Base-by-base conservation (phyloP, 2,888 invertebrate genomes). In the Lycophotia porphyrea region DNA sequence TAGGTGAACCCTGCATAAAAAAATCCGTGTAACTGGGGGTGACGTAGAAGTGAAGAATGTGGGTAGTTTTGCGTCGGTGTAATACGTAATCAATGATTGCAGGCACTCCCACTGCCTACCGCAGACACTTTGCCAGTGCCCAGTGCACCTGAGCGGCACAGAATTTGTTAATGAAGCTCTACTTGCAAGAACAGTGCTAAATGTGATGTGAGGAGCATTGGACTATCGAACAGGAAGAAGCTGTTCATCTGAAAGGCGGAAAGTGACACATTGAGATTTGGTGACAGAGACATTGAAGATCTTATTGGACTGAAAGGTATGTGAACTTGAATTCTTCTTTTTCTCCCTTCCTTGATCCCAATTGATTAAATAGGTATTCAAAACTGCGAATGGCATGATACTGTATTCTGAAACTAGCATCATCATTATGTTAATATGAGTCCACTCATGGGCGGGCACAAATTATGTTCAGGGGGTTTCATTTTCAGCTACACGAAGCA, bases 11-110 rank as follows among this genome's bases (percentile, higher is more conserved):
- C n/a, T 66, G 47, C 3, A 52, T 15, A 65, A 13, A 15, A n/a
- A 31, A 34, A 27, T 7, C 24, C 15, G n/a, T 11, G 18, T 36
- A 27, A 63, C 13, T 18, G 11, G 31, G n/a, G 18, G n/a, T 60
- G 31, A 24, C 31, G 61, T 64, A 47, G 42, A 34, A 15, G n/a
- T 34, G 21, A 60, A 34, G 66, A 60, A 69, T 71, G 67, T 71
- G 34, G 80, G 67, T 71, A 76, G 60, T 58, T 31, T 11, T 24
- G 42, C 13, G 27, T 47, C 27, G 21, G 63, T 61, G 58, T 67
- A 31, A 52, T 34, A 44, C 34, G 49, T 58, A 65, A n/a, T 36
- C 39, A 47, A 52, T 55, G 58, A 47, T 49, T 61, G 36, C 67
- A 69, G 18, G 52, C 65, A 18, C 64, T 27, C 36, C 15, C 39